Percentiles rank a stretch among this genome's conserved stretches.
Conservation (phyloP, 64 coral and sea anemone genomes). For the Pachyseris speciosa region DNA sequence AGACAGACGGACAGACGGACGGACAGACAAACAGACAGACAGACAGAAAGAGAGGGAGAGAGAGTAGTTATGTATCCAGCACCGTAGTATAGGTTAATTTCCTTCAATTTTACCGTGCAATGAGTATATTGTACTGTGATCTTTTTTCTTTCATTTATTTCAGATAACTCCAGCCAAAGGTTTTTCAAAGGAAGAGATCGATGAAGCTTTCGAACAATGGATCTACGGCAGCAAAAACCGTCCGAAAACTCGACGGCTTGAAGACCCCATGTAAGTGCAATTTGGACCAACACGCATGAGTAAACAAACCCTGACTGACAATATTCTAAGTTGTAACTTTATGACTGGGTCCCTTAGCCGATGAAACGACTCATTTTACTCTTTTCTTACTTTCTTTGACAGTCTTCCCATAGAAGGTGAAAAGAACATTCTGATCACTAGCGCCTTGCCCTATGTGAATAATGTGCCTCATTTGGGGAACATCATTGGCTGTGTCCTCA, state of each 20-base stretch:
- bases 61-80: no score
- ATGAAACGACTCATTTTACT: no score
- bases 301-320: no score
- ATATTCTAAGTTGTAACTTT: no score
- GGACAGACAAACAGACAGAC: no score
- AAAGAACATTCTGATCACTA: conserved; percentile 95
- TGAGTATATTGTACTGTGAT: neutral
- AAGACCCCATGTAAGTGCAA: conserved; percentile 79
- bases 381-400: neutral
- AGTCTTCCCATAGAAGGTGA: conserved; percentile 91
- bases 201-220: conserved; percentile 75
- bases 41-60: no score
- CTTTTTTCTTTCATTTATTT: no score
- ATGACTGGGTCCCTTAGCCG: no score
- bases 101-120: no score
- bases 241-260: conserved; percentile 51
- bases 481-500: conserved; percentile 98
- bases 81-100: no score
- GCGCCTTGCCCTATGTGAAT: conserved; percentile 98
- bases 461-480: conserved; percentile 99
- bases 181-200: conserved; percentile 67
- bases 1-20: no score
- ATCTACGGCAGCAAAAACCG: conserved; percentile 53
- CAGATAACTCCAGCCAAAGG: conserved; percentile 6
- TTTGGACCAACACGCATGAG: no score